Evolutionary conservation across 1,140 invertebrate species (phyloP).

Genomic region (Melitaea cinxia): DNA sequence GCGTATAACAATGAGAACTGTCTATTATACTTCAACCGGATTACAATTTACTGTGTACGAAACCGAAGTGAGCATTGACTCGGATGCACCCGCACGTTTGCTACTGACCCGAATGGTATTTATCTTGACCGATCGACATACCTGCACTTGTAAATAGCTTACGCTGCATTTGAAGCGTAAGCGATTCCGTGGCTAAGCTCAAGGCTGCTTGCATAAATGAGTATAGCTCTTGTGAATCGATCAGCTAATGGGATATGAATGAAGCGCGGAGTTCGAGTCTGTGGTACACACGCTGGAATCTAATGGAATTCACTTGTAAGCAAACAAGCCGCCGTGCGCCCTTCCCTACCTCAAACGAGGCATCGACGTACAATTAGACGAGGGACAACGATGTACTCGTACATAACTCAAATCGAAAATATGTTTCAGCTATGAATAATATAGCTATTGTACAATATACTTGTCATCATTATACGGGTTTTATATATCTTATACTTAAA

Average conservation of each 20-base stretch:
- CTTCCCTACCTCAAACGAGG: slow-evolving; percentile 54
- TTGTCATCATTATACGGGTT: not conserved
- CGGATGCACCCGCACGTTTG: slow-evolving; percentile 37
- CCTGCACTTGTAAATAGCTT: slow-evolving; percentile 36
- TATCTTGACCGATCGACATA: slow-evolving; percentile 38
- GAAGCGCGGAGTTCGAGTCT: slow-evolving; percentile 65
- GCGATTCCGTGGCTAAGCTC: slow-evolving; percentile 40
- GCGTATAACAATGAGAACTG: no score
- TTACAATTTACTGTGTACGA: no score
- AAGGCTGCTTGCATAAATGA: slow-evolving; percentile 56
- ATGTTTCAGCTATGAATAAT: slow-evolving; percentile 7
- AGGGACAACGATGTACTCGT: slow-evolving; percentile 12
- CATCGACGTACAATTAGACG: slow-evolving; percentile 19
- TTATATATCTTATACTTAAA: no score
- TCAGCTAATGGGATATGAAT: slow-evolving; percentile 79
- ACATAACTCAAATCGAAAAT: slow-evolving; percentile 20
- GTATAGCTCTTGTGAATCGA: slow-evolving; percentile 73
- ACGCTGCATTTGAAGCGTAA: slow-evolving; percentile 37
- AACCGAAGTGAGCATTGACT: not conserved
- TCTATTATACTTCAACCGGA: no score
- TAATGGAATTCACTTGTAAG: slow-evolving; percentile 81
- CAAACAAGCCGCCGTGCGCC: slow-evolving; percentile 72
- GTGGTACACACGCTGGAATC: slow-evolving; percentile 67
- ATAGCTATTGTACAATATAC: not conserved
- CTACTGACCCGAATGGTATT: slow-evolving; percentile 38